Evolutionary conservation across 2,113 vertebrate genomes (phyloP).

Genomic region (Boulengeromyrus knoepffleri): DNA sequence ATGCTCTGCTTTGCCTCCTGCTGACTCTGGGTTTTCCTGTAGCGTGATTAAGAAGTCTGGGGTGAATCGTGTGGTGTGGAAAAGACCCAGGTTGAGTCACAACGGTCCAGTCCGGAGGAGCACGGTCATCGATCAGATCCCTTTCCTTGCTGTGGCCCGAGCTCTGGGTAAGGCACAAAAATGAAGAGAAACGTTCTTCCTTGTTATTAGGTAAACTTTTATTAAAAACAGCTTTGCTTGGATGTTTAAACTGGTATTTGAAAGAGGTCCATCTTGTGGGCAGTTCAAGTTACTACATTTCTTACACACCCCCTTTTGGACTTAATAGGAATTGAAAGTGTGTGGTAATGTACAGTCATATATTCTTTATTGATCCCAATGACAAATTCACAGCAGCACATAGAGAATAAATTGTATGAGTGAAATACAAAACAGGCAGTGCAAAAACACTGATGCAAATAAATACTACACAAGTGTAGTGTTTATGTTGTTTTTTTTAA

Average conservation of each 20-base stretch:
- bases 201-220: background rate
- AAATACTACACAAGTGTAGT: background rate
- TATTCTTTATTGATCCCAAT: background rate
- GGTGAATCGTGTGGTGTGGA: conserved; percentile 95
- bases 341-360: background rate
- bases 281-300: background rate
- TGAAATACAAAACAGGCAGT: background rate
- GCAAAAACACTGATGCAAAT: background rate
- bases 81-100: conserved; percentile 84
- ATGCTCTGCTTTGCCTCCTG: background rate
- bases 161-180: conserved; percentile 67
- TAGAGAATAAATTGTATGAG: background rate
- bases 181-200: background rate
- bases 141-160: conserved; percentile 88
- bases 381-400: background rate
- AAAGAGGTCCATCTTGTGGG: background rate
- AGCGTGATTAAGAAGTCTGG: conserved; percentile 97
- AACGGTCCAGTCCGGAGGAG: conserved; percentile 89
- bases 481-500: background rate
- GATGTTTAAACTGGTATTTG: background rate
- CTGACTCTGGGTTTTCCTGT: background rate
- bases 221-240: background rate
- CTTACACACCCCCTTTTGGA: background rate
- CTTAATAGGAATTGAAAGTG: background rate
- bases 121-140: conserved; percentile 94